Percentiles rank a stretch among this genome's conserved stretches.
Evolutionary conservation across 2,797 vertebrate genomes (phyloP).

Genomic region (Sphenodon punctatus): DNA sequence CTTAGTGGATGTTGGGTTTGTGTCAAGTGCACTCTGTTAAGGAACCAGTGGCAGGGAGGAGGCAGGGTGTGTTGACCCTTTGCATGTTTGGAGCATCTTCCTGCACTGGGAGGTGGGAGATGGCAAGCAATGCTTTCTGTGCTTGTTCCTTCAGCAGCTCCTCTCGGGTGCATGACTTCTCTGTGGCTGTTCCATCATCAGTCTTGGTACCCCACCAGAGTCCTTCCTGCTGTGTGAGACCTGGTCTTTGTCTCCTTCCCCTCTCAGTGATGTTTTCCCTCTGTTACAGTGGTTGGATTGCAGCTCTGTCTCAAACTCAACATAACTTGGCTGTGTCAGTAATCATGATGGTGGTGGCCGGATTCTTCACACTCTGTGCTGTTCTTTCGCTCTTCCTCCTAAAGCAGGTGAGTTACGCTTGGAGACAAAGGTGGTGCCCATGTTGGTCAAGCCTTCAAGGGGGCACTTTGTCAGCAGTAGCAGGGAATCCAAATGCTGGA

Average conservation of each 20-base stretch:
- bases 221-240: not conserved
- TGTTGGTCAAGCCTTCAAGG: accelerated
- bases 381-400: conserved; percentile 86
- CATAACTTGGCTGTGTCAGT: conserved; percentile 73
- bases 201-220: accelerated
- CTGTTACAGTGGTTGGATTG: conserved; percentile 88
- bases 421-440: not conserved
- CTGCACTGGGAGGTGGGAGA: not conserved
- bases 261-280: not conserved
- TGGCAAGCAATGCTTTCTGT: not conserved
- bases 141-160: not conserved
- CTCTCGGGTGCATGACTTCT: not conserved
- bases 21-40: too few relatives aligned
- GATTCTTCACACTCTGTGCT: conserved; percentile 88
- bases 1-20: too few relatives aligned
- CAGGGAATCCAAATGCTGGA: accelerated
- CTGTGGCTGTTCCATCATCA: not conserved
- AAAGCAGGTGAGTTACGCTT: conserved; percentile 83
- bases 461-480: not conserved
- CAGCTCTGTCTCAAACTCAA: conserved; percentile 50
- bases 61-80: too few relatives aligned
- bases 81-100: too few relatives aligned
- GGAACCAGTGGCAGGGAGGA: too few relatives aligned
- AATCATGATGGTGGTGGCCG: conserved; percentile 93
- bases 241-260: not conserved